Evolutionary conservation across 2,888 invertebrate species (phyloP), one percentile per base, ranked within the genome.

Genomic region (Cataglyphis rosenhaueri): DNA sequence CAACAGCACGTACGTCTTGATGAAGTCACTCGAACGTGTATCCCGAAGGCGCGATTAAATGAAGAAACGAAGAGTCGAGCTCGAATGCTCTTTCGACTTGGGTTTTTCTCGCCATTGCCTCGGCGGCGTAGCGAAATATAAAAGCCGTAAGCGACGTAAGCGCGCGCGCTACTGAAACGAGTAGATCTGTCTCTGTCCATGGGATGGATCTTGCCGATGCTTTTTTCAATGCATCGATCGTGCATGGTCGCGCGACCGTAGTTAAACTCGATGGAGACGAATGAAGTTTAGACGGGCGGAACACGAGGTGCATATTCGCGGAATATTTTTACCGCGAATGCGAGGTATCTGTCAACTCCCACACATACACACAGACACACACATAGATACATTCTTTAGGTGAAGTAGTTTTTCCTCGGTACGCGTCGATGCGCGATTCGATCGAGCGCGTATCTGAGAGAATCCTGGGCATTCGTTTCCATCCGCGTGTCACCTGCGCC

Each of bases 391-490:
- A n/a, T 65, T 48, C 38, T 57, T 57, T 38, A 9, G 21, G n/a
- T 18, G 15, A 35, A 32, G 15, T 35, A 68, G 66, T 85, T 85
- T 88, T 85, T 83, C 79, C 52, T 29, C 52, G 65, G n/a, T 59
- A 44, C 57, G 35, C 71, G 57, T 41, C 71, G 85, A 75, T 81
- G 84, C 74, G 81, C 86, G 82, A 89, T 90, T 91, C 21, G 21
- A 91, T 85, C 84, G 83, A 71, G 70, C 64, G 57, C 59, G 71
- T 57, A 84, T 81, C 83, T 78, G 84, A 86, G 88, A 87, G 88
- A 87, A 87, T 90, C 82, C 82, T 68, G 86, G 83, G 76, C 87
- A 87, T 85, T 73, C 78, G 88, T 87, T 85, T 87, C 82, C 74
- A 85, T 88, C 82, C 82, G 83, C 81, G 81, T 85, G 84, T 88